Evolutionary conservation across 2,888 invertebrate species (phyloP).

Genomic region (Palloptera scutellata): DNA sequence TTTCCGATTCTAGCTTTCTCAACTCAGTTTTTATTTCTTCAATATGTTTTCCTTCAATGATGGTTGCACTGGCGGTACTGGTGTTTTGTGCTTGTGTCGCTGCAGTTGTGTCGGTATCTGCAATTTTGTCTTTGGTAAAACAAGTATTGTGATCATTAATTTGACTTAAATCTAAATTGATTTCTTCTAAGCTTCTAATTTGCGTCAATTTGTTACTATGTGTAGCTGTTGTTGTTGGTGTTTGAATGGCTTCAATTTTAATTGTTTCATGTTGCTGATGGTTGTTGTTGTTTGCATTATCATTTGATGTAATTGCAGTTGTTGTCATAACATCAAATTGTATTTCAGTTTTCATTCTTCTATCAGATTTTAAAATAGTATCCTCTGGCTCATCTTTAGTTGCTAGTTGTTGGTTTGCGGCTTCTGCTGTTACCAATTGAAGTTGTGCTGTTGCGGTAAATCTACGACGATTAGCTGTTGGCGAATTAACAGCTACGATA

Average conservation of each 20-base stretch:
- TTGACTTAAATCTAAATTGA: slow-evolving; percentile 40
- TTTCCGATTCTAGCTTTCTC: slow-evolving; percentile 17
- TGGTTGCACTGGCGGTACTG: not conserved
- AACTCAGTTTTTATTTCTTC: slow-evolving; percentile 16
- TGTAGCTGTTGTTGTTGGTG: slow-evolving; percentile 19
- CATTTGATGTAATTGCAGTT: slow-evolving; percentile 25
- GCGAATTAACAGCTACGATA: not conserved
- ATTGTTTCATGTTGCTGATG: not conserved
- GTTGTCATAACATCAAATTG: slow-evolving; percentile 28
- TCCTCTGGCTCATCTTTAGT: not conserved
- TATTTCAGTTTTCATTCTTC: slow-evolving; percentile 27
- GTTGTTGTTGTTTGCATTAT: slow-evolving; percentile 36
- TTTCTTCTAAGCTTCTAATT: slow-evolving; percentile 33
- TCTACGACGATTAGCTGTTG: slow-evolving; percentile 12
- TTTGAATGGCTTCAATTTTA: not conserved
- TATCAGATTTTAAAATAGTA: not conserved
- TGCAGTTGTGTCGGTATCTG: slow-evolving; percentile 39
- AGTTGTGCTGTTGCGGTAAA: slow-evolving; percentile 43
- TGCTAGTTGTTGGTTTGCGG: not conserved
- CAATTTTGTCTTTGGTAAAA: slow-evolving; percentile 56
- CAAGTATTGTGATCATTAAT: slow-evolving; percentile 49
- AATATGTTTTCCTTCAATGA: not conserved
- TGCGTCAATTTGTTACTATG: slow-evolving; percentile 26
- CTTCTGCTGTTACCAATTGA: slow-evolving; percentile 27
- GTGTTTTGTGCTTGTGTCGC: slow-evolving; percentile 29